Base-by-base conservation (phyloP, 2,888 invertebrate species). In the Tetramorium bicarinatum region DNA sequence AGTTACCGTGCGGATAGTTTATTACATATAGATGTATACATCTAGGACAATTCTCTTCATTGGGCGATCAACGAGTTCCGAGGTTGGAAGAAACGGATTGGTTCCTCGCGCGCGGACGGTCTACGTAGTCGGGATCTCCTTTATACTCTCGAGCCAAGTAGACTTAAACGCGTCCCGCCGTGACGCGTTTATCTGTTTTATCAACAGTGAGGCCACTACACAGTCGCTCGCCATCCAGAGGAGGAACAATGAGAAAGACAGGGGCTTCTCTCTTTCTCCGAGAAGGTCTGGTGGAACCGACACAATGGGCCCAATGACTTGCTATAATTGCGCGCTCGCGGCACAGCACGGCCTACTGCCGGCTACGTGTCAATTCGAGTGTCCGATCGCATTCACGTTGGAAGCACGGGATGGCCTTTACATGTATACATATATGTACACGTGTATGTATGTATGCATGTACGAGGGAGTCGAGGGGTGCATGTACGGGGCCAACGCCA, bases 161-260 rank as follows among this genome's bases (percentile, higher is more conserved):
- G 77, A 79, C 88, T 83, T 81, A 80, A 80, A 87, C 29, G 29
- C 29, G 29, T 66, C 79, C 72, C 59, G 74, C 81, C 54, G 62
- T 83, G 87, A 84, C 75, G 83, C 84, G 87, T 91, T 92, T 92
- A 92, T 92, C 91, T 89, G 88, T 92, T 92, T 92, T 92, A 92
- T 92, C 91, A 92, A 92, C 89, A 91, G 86, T 87, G 86, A 56
- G 75, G 77, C 88, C 85, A 87, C 87, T 87, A 85, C 77, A 85
- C 72, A 81, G 84, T 67, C 87, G 84, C 87, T 75, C 72, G 79
- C 81, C 82, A 82, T 69, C 85, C 29, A 34, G 52, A 34, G 77
- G 79, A 71, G 84, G 69, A 87, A 90, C 87, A 84, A 87, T 84
- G 83, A 75, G 44, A 59, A 72, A 77, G 83, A 82, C 72, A 75